These are phyloP conservation scores for Mycteria americana DNA, from an alignment of 2,797 vertebrate species.

Conservation along the genomic window DNA sequence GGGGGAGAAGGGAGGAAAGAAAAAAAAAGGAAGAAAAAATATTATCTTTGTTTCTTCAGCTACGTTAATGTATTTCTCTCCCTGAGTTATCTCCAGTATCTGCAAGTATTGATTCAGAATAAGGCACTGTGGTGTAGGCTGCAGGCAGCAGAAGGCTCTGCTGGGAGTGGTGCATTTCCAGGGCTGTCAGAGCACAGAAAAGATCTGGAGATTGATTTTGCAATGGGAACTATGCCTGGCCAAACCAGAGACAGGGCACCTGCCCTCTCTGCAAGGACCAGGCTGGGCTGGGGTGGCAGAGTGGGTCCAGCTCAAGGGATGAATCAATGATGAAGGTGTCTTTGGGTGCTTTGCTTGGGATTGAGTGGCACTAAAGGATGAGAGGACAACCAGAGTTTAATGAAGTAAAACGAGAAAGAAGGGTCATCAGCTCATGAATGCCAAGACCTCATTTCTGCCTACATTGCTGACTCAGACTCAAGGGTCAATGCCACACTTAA, in stretches of 20 bases:
- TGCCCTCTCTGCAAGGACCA: not conserved
- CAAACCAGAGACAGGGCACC: not conserved
- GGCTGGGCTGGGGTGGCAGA: not conserved
- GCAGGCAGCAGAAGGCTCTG: not conserved
- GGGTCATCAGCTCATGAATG: not conserved
- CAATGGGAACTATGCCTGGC: not conserved
- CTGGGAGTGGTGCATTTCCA: not conserved
- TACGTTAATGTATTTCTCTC: not conserved
- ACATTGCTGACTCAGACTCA: not conserved
- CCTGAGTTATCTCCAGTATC: constrained; percentile 33
- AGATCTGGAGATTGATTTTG: not conserved
- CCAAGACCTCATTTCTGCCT: not conserved
- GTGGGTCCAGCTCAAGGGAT: not conserved
- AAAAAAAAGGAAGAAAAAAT: not conserved
- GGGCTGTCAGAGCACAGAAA: not conserved
- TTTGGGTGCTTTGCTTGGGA: not conserved
- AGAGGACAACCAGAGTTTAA: not conserved
- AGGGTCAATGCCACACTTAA: not conserved
- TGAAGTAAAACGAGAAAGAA: not conserved
- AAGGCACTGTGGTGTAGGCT: not conserved
- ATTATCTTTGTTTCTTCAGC: constrained; percentile 15
- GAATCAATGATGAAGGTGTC: not conserved
- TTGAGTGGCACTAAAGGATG: not conserved
- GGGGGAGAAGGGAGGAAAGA: not conserved
- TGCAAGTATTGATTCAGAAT: constrained; percentile 37